Conservation (phyloP, 2,113 vertebrate species). For the Sceloporus tristichus region DNA sequence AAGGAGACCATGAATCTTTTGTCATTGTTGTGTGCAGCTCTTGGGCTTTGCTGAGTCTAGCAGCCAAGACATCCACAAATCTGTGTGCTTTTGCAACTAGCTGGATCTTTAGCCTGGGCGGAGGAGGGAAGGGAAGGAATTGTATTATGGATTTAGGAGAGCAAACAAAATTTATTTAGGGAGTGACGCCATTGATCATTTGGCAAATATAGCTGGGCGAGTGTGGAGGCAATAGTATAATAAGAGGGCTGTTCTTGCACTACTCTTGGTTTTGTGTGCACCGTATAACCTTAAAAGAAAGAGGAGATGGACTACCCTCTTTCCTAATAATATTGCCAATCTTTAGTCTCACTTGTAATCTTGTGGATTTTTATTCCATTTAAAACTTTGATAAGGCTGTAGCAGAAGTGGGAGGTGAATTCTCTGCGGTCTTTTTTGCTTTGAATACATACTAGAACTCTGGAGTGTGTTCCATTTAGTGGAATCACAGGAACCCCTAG, state of each 20-base stretch:
- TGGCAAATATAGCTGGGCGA: constrained; percentile 67
- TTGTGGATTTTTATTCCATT: constrained; percentile 45
- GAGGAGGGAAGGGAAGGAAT: background rate
- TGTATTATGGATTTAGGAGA: constrained; percentile 64
- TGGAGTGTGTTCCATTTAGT: constrained; percentile 62
- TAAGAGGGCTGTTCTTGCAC: constrained; percentile 56
- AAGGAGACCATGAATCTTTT: constrained; percentile 59
- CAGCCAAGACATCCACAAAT: constrained; percentile 47
- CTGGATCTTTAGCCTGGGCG: background rate
- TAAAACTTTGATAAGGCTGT: constrained; percentile 12
- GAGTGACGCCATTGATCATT: constrained; percentile 67
- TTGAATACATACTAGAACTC: constrained; percentile 58
- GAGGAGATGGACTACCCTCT: background rate
- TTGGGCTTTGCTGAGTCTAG: constrained; percentile 45
- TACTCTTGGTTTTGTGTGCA: constrained; percentile 66
- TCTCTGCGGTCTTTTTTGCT: constrained; percentile 60
- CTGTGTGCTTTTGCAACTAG: constrained; percentile 36
- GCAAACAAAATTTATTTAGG: constrained; percentile 74
- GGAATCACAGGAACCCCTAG: constrained; percentile 59
- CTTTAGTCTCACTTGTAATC: constrained; percentile 22
- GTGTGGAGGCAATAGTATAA: constrained; percentile 56
- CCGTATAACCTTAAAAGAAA: constrained; percentile 53
- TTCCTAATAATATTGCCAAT: background rate
- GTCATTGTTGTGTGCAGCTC: constrained; percentile 53
- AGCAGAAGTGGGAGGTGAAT: constrained; percentile 44